Conservation (phyloP, 2,797 vertebrate genomes). For the Pelochelys cantorii region DNA sequence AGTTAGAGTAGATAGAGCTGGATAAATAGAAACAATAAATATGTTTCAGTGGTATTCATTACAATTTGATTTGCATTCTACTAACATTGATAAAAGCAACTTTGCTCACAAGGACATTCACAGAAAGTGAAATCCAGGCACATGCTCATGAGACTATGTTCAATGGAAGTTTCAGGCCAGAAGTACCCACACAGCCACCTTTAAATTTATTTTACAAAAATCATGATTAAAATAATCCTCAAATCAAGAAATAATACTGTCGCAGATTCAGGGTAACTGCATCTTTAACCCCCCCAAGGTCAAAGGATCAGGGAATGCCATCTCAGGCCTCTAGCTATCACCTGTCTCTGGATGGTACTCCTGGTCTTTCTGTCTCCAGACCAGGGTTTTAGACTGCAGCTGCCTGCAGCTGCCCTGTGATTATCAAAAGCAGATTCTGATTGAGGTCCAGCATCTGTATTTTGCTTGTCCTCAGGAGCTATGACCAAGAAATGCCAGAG, state of each 20-base stretch:
- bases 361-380: not conserved
- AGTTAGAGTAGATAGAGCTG: not conserved
- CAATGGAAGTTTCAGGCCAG: not conserved
- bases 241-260: not conserved
- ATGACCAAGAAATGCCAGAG: not conserved
- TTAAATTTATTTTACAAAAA: not conserved
- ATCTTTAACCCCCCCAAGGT: not conserved
- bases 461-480: not conserved
- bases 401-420: not conserved
- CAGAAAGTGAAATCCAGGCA: not conserved
- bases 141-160: not conserved
- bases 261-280: not conserved
- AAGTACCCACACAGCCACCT: not conserved
- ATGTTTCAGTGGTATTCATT: not conserved
- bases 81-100: not conserved
- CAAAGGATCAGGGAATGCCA: not conserved
- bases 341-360: not conserved
- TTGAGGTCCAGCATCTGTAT: not conserved
- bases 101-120: not conserved
- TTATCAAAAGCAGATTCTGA: not conserved
- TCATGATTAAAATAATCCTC: not conserved
- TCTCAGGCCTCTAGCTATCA: not conserved
- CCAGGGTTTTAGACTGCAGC: not conserved
- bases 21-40: not conserved
- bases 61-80: not conserved